Percentiles rank a stretch among this genome's conserved stretches.
These are phyloP conservation scores for Trachelus iudaicus DNA, from an alignment of 2,888 invertebrate species.

Conservation along the genomic window DNA sequence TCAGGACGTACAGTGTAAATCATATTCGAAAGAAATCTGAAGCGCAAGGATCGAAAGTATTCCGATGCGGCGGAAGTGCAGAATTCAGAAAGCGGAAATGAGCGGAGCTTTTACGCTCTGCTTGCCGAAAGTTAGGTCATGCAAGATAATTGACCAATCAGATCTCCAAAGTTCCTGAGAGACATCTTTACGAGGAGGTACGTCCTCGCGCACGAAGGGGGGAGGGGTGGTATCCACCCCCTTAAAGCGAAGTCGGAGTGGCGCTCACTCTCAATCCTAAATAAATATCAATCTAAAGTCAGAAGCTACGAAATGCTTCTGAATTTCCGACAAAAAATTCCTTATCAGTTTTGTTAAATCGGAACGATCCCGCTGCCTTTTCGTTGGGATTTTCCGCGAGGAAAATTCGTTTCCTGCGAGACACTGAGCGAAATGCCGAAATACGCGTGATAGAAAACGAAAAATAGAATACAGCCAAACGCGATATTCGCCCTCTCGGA, in stretches of 20 bases:
- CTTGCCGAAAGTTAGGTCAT: neutral
- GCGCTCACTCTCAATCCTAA: neutral
- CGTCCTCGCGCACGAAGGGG: neutral
- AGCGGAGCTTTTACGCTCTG: neutral
- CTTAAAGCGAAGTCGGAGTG: neutral
- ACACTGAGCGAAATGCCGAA: neutral
- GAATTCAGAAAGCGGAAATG: neutral
- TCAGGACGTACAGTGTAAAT: neutral
- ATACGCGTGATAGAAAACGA: neutral
- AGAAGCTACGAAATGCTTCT: neutral
- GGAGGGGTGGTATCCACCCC: neutral
- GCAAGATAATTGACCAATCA: conserved; percentile 1
- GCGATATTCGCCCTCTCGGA: neutral
- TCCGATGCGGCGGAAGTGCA: neutral
- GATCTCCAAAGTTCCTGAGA: neutral
- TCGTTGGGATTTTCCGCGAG: neutral
- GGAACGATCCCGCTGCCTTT: too few relatives aligned
- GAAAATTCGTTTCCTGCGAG: neutral
- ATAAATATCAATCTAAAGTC: neutral
- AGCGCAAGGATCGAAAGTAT: neutral
- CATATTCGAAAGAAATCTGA: neutral
- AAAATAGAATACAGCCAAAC: too few relatives aligned
- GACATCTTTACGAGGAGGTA: neutral
- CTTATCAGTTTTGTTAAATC: too few relatives aligned
- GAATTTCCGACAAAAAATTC: too few relatives aligned